Base-by-base conservation (phyloP, 2,888 invertebrate genomes). In the Phlogophora meticulosa region DNA sequence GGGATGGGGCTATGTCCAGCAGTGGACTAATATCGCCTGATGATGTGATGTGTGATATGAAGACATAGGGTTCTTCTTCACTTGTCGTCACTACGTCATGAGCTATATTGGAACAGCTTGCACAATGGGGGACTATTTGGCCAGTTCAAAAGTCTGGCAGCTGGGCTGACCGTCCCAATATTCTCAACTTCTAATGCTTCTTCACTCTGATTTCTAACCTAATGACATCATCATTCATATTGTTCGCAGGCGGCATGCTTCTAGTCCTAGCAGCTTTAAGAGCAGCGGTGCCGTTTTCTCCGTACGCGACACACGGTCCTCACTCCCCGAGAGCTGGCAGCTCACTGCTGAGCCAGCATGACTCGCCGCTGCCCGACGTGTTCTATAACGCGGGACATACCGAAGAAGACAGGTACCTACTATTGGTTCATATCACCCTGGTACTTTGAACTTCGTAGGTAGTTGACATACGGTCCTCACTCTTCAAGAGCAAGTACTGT, bases 301-400 rank as follows among this genome's bases (percentile, higher is more conserved):
- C 95, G 0, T 94, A 93, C 80, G 95, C 95, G 11, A 93, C 91
- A 2, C 95, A 94, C 73, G 94, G 94, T 0, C 93, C 93, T 0
- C 95, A 95, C 73, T 92, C 94, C 0, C 95, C 95, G 0, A 82
- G 94, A 32, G 95, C 95, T 0, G 95, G 95, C 46, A 95, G 94
- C 82, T 94, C 95, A 2, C 76, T 95, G 74, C 88, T 95, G 34
- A 95, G 94, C 71, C 95, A 95, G 78, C 91, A 95, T 74, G 95
- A 95, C 82, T 92, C 94, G 1, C 93, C 93, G 1, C 64, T 94
- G 43, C 95, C 95, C 4, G 94, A 94, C 58, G 95, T 95, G 38
- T 94, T 94, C 80, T 95, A 92, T 78, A 94, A 94, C 59, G 92
- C 94, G 2, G 94, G 90, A 0, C 89, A 94, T 51, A 90, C 92